These are phyloP conservation scores for Helarctos malayanus DNA, from an alignment of 2,797 vertebrate species.

Conservation along the genomic window DNA sequence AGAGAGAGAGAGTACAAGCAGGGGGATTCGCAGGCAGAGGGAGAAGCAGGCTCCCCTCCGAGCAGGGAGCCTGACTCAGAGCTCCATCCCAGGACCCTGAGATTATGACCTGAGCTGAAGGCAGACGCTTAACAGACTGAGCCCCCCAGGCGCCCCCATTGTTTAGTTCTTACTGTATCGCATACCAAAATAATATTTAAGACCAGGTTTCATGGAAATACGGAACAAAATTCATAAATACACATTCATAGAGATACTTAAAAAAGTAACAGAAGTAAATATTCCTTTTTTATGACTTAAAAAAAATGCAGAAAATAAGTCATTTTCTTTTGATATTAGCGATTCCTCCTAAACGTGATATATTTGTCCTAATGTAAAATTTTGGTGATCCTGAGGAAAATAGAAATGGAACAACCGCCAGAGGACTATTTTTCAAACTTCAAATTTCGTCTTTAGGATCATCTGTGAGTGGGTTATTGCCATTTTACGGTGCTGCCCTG, in stretches of 20 bases:
- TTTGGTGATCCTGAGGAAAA: neutral
- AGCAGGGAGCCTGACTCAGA: too few species aligned
- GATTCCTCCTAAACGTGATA: neutral
- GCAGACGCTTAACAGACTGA: too few species aligned
- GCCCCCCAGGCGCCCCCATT: too few species aligned
- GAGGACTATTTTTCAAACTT: neutral
- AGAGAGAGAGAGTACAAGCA: too few species aligned
- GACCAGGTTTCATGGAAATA: neutral
- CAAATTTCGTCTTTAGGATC: neutral
- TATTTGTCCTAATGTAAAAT: neutral
- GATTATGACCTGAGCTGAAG: too few species aligned
- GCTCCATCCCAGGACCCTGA: too few species aligned
- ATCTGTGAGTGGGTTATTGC: neutral
- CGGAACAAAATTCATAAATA: neutral
- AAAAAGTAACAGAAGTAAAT: neutral
- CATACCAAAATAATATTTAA: neutral
- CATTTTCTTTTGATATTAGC: neutral
- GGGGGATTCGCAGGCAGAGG: too few species aligned
- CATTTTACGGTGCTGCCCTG: neutral
- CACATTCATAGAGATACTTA: neutral
- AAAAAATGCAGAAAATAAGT: neutral
- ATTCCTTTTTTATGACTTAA: constrained; percentile 14
- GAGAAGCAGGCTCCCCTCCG: too few species aligned
- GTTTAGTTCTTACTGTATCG: neutral
- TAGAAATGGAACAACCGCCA: neutral